Evolutionary conservation across 2,113 vertebrate genomes (phyloP), one percentile per base, ranked within the genome.

Genomic region (Scophthalmus maximus): DNA sequence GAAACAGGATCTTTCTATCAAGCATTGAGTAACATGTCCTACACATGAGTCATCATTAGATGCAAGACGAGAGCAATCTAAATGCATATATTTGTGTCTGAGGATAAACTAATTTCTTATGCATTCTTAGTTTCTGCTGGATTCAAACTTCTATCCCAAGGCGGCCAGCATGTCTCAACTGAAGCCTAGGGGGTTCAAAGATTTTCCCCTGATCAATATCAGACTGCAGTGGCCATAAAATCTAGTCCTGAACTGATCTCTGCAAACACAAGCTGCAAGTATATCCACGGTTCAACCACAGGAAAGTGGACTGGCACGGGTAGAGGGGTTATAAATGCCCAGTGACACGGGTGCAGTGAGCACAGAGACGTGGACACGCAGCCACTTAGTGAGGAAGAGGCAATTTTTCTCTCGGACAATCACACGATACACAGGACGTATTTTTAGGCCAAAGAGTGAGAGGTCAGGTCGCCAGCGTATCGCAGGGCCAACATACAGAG

Each of bases 381-480:
- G 73, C 20, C 70, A 74, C 46, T 78, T 64, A 66, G 71, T 66
- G 58, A 78, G 30, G 58, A 81, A 73, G 69, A 77, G 63, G 71
- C 49, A 27, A 68, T 85, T 85, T 74, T 69, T 72, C 82, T 83
- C 69, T 72, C 36, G 57, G 56, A 85, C 58, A 68, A 73, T 87
- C 68, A 74, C 79, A 55, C 57, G 1, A 61, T 73, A 81, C 73
- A 73, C 62, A 23, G 42, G 42, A 40, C 27, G 68, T 91, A 89
- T 91, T 89, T 89, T 88, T 91, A 91, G 87, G 67, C 46, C 68
- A 42, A 68, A 61, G 66, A 78, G 57, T 47, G 63, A 78, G 68
- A 73, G 47, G 61, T n/a, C n/a, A n/a, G n/a, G n/a, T n/a, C n/a
- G n/a, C 30, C 70, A 32, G 29, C 59, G n/a, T n/a, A 79, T 83